Evolutionary conservation across 2,113 vertebrate genomes (phyloP).

Genomic region (Sylvilagus bachmani): DNA sequence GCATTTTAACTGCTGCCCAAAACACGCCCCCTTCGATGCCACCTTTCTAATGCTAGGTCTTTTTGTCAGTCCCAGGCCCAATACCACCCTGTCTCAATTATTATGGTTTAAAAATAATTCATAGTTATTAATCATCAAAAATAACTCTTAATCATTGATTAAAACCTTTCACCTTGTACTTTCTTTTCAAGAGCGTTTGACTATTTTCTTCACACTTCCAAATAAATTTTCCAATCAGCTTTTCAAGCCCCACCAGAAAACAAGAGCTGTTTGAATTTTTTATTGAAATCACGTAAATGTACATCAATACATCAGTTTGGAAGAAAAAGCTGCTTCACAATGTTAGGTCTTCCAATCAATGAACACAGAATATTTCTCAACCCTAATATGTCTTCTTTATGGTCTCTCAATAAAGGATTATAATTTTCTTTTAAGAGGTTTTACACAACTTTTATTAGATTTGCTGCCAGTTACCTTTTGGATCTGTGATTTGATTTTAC

Average conservation of each 20-base stretch:
- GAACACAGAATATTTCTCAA: not conserved
- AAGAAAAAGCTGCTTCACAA: not conserved
- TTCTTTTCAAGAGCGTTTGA: not conserved
- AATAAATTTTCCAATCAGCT: slow-evolving; percentile 37
- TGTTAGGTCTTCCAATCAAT: not conserved
- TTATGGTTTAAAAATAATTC: not conserved
- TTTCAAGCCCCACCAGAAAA: not conserved
- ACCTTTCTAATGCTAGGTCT: not conserved
- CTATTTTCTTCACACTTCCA: slow-evolving; percentile 10
- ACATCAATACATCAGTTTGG: not conserved
- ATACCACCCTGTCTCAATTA: not conserved
- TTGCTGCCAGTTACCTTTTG: not conserved
- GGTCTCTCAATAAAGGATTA: slow-evolving; percentile 25
- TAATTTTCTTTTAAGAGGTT: slow-evolving; percentile 21
- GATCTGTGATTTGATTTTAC: slow-evolving; percentile 52
- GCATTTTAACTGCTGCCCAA: too few species aligned
- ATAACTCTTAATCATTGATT: too few species aligned
- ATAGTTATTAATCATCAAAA: not conserved
- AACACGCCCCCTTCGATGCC: not conserved
- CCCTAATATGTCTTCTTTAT: not conserved
- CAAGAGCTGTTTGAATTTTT: not conserved
- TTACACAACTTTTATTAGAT: slow-evolving; percentile 40
- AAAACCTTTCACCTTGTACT: not conserved
- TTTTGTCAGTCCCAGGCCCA: not conserved
- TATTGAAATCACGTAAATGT: not conserved